Evolutionary conservation across 2,888 invertebrate species (phyloP).

Genomic region (Phaonia tiefii): DNA sequence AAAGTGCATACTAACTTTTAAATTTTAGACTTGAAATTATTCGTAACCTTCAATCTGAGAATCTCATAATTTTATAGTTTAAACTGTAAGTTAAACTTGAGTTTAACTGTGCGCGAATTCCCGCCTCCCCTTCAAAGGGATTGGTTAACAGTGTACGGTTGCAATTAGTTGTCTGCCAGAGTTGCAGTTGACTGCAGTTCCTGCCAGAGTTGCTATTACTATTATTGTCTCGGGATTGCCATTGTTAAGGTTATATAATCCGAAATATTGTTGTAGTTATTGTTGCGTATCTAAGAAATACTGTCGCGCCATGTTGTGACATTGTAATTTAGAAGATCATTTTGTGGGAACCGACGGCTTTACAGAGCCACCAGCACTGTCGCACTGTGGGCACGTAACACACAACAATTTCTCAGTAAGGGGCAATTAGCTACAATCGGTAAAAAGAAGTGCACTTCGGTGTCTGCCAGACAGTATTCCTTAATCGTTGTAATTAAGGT

Average conservation of each 20-base stretch:
- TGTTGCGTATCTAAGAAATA: conserved; percentile 1
- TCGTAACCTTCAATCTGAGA: no score
- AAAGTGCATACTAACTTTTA: no score
- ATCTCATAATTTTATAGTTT: no score
- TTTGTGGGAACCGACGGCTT: conserved; percentile 25
- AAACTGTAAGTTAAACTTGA: no score
- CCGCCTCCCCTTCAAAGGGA: no score
- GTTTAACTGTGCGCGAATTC: no score
- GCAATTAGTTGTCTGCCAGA: no score
- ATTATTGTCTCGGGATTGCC: background rate
- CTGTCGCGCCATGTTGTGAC: conserved; percentile 12
- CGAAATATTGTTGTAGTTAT: background rate
- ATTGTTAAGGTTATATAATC: background rate
- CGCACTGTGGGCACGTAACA: background rate
- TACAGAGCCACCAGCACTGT: no score
- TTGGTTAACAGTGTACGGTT: no score
- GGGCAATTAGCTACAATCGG: background rate
- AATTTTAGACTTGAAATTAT: no score
- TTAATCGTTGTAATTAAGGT: conserved; percentile 1
- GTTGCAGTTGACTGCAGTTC: no score
- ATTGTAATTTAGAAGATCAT: conserved; percentile 19
- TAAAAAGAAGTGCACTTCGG: background rate
- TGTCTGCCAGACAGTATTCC: background rate
- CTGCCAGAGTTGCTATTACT: no score
- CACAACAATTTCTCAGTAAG: background rate